Base-by-base conservation (phyloP, 1,140 invertebrate genomes). In the Nilaparvata lugens region DNA sequence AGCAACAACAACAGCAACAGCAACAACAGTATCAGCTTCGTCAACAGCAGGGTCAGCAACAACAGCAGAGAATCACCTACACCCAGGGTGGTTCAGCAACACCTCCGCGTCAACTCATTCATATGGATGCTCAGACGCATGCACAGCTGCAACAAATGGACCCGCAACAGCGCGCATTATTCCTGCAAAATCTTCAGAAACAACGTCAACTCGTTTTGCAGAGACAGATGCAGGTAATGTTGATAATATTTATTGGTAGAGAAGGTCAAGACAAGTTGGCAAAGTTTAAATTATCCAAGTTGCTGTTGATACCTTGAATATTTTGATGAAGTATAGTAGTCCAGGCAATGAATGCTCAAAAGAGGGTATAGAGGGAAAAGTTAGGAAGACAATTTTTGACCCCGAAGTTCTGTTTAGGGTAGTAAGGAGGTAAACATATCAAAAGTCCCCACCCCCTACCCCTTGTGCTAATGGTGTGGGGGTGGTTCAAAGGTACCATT, bases 101-200 rank as follows among this genome's bases (percentile, higher is more conserved):
- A 69, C 79, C 73, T 2, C 76, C 79, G 18, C 72, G 81, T 54
- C 86, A 89, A 64, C 75, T 84, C 35, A 91, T 89, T 56, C 87
- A 87, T 53, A 72, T 89, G 56, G 88, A 89, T 68, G 85, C 85
- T 5, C 85, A 88, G 63, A 88, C 87, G 3, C 87, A 90, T 68
- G 85, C 87, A n/a, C 86, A 91, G 63, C 71, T 90, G 24, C 87
- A 91, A 67, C 86, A 89, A 58, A 83, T 91, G 80, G 85, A 88
- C 67, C 85, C 86, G 0, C 81, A 86, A 57, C 87, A 91, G 64
- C 76, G 86, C 25, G 84, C 85, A 2, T 78, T 88, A 67, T 90
- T 89, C 66, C 83, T 91, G 0, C 82, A 87, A 5, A 87, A 87
- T 67, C 73, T 90, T 38, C 85, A 88, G 65, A 85, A 85, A 66